Conservation (phyloP, 2,888 invertebrate genomes). For the Drosophila crucigera region DNA sequence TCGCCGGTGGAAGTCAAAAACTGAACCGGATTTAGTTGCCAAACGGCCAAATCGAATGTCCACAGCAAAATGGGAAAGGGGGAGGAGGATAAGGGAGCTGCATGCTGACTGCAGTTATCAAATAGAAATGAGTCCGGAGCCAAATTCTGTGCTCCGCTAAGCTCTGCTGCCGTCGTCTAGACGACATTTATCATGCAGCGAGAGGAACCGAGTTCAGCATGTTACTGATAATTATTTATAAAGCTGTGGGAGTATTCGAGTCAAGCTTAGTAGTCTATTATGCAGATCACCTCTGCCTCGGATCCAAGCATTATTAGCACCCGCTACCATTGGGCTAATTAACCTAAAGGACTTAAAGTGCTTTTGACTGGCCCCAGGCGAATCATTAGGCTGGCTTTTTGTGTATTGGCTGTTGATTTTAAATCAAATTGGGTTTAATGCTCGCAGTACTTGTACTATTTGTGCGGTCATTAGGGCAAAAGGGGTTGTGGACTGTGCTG, state of each 20-base stretch:
- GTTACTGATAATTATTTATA: constrained; percentile 51
- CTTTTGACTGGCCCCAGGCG: constrained; percentile 40
- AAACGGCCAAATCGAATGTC: constrained; percentile 65
- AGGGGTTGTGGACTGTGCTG: constrained; percentile 12
- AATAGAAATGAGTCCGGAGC: constrained; percentile 57
- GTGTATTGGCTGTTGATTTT: constrained; percentile 68
- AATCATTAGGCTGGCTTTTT: constrained; percentile 54
- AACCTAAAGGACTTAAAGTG: constrained; percentile 38
- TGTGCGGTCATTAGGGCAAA: constrained; percentile 46
- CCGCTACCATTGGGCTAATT: constrained; percentile 53
- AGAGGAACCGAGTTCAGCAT: constrained; percentile 21
- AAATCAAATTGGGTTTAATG: constrained; percentile 65
- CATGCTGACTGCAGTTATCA: constrained; percentile 57
- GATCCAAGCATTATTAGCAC: constrained; percentile 60
- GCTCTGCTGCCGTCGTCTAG: constrained; percentile 62
- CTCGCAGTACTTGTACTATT: constrained; percentile 41
- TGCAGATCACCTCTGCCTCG: constrained; percentile 62
- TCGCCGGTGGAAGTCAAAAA: constrained; percentile 56
- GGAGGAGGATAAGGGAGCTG: neutral
- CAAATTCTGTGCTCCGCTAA: constrained; percentile 45
- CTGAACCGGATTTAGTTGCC: constrained; percentile 67
- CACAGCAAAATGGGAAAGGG: constrained; percentile 24
- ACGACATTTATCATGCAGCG: constrained; percentile 73
- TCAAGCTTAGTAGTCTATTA: constrained; percentile 52
- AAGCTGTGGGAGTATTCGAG: constrained; percentile 34